Percentiles rank a stretch among this genome's conserved stretches.
phyloP scores from a whole-genome alignment of 2,113 vertebrate genomes.

The Ornithorhynchus anatinus region DNA sequence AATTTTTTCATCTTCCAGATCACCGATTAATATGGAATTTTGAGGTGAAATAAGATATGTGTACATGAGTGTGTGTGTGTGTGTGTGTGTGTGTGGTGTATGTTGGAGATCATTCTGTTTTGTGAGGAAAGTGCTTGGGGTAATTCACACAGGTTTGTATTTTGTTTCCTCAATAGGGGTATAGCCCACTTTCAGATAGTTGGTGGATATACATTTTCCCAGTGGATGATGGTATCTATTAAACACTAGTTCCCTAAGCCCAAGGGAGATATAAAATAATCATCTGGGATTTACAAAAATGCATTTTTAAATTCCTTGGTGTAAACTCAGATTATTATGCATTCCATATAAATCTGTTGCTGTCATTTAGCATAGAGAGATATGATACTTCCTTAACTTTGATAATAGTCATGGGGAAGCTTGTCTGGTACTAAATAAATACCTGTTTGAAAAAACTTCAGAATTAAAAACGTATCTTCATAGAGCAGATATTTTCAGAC shows the following conservation, averaged over 20 bases:
- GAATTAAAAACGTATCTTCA: too few species aligned
- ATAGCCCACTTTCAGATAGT: background rate
- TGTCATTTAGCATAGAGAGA: constrained; percentile 9
- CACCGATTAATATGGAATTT: background rate
- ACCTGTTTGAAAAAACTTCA: too few species aligned
- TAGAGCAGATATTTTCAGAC: too few species aligned
- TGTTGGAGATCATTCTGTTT: too few species aligned
- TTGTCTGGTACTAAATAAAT: too few species aligned
- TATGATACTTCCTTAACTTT: constrained; percentile 24
- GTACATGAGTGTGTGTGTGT: background rate
- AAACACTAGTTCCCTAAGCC: constrained; percentile 11
- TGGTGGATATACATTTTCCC: background rate
- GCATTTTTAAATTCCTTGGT: constrained; percentile 9
- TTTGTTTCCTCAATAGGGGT: constrained; percentile 7
- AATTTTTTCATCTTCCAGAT: constrained; percentile 45
- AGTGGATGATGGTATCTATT: constrained; percentile 14
- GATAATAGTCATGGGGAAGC: background rate
- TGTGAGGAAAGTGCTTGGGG: too few species aligned
- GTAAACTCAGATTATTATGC: constrained; percentile 28
- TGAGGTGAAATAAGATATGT: background rate
- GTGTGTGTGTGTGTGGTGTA: too few species aligned
- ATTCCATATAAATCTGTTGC: constrained; percentile 5
- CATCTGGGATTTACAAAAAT: background rate
- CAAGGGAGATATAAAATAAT: background rate
- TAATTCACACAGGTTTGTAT: background rate